A percentile compares a stretch with the other conserved stretches of the same genome.
Conservation (phyloP, 1,140 invertebrate genomes). For the Olivierus martensii region DNA sequence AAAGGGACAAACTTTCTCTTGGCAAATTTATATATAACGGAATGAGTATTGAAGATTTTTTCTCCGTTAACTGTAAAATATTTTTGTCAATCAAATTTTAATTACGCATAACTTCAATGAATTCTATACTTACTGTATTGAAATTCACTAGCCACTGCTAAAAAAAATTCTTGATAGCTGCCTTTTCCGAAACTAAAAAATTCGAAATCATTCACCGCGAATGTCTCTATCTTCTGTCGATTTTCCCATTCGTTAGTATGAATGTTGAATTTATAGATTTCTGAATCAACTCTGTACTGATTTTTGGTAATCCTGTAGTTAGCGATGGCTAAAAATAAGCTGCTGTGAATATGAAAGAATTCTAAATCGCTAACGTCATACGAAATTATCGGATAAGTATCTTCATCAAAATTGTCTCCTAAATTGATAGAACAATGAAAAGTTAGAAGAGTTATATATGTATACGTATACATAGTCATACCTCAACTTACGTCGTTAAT, state of each 20-base stretch:
- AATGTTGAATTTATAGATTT: constrained; percentile 33
- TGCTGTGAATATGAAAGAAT: constrained; percentile 28
- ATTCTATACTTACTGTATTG: too few species aligned
- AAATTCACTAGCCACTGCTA: constrained; percentile 24
- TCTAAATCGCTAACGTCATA: constrained; percentile 28
- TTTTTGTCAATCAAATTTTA: too few species aligned
- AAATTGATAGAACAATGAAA: too few species aligned
- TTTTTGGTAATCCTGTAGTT: constrained; percentile 31
- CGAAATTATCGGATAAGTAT: too few species aligned
- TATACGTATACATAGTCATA: too few species aligned
- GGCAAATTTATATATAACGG: constrained; percentile 30
- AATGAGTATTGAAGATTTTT: constrained; percentile 1
- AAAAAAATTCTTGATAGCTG: constrained; percentile 20
- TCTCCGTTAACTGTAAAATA: too few species aligned
- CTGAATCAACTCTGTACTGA: constrained; percentile 30
- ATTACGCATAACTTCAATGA: too few species aligned
- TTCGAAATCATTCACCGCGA: constrained; percentile 26
- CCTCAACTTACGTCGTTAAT: too few species aligned
- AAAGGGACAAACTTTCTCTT: constrained; percentile 31
- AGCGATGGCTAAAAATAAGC: constrained; percentile 29
- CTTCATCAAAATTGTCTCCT: too few species aligned
- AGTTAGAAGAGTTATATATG: too few species aligned
- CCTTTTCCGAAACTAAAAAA: constrained; percentile 21
- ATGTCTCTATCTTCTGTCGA: constrained; percentile 33
- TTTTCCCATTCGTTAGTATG: constrained; percentile 27